A percentile compares a stretch with the other conserved stretches of the same genome.
Evolutionary conservation across 2,797 vertebrate genomes (phyloP).

Genomic region (Trachurus trachurus): DNA sequence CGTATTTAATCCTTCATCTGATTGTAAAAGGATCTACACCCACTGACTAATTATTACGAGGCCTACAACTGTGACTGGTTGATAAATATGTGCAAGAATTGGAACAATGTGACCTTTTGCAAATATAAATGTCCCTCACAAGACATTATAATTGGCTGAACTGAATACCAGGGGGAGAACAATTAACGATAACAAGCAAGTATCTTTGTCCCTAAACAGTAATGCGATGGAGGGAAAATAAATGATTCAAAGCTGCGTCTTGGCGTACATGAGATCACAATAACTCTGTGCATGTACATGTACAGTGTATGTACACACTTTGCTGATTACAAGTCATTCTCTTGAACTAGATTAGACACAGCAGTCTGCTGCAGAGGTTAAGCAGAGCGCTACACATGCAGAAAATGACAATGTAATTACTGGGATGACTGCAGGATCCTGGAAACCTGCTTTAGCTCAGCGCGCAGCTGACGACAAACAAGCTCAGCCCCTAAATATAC

Average conservation of each 20-base stretch:
- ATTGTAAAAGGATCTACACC: slow-evolving; percentile 27
- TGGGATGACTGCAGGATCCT: slow-evolving; percentile 65
- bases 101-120: slow-evolving; percentile 82
- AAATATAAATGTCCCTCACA: slow-evolving; percentile 75
- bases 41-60: slow-evolving; percentile 63
- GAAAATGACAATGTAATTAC: slow-evolving; percentile 79
- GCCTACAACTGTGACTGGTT: slow-evolving; percentile 46
- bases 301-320: slow-evolving; percentile 35
- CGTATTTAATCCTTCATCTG: slow-evolving; percentile 11
- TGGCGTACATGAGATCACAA: neutral
- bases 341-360: slow-evolving; percentile 40
- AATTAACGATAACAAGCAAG: slow-evolving; percentile 82
- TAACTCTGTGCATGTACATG: slow-evolving; percentile 30
- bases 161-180: slow-evolving; percentile 75
- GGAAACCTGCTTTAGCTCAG: slow-evolving; percentile 55
- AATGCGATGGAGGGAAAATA: slow-evolving; percentile 52
- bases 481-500: slow-evolving; percentile 49
- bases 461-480: slow-evolving; percentile 72
- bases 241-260: slow-evolving; percentile 46
- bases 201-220: slow-evolving; percentile 69
- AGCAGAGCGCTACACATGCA: slow-evolving; percentile 48
- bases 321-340: slow-evolving; percentile 47
- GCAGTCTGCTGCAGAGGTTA: slow-evolving; percentile 55
- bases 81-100: slow-evolving; percentile 79
- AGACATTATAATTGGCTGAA: slow-evolving; percentile 79